These are phyloP conservation scores for Arctocebus calabarensis DNA, from an alignment of 2,797 vertebrate species.

Conservation along the genomic window DNA sequence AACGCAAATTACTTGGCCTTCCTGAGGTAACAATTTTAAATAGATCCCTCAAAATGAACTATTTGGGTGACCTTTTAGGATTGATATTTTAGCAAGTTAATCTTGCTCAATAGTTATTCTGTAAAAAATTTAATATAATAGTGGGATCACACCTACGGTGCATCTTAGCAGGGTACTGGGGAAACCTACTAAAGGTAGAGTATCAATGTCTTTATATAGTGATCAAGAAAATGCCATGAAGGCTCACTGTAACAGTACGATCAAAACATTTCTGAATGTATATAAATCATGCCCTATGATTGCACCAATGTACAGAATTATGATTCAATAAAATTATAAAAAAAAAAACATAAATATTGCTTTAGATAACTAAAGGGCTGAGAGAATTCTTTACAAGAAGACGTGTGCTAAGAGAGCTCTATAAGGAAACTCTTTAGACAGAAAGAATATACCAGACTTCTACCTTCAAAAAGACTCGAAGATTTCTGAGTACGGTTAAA, in stretches of 20 bases:
- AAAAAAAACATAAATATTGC: background rate
- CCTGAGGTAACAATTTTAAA: conserved; percentile 92
- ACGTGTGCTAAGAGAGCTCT: background rate
- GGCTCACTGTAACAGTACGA: too few relatives aligned
- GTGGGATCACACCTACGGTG: too few relatives aligned
- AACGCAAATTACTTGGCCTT: conserved; percentile 95
- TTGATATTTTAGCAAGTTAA: conserved; percentile 47
- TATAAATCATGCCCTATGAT: too few relatives aligned
- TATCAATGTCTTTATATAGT: too few relatives aligned
- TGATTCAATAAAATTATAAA: too few relatives aligned
- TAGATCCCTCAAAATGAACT: conserved; percentile 57
- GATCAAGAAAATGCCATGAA: too few relatives aligned
- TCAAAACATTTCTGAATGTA: too few relatives aligned
- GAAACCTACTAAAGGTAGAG: too few relatives aligned
- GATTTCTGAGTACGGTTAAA: background rate
- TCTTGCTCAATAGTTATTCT: conserved; percentile 49
- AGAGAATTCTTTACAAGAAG: background rate
- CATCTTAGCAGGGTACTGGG: too few relatives aligned
- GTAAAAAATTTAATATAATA: conserved; percentile 30
- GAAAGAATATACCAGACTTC: background rate
- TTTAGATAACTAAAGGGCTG: background rate
- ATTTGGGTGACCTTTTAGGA: conserved; percentile 60
- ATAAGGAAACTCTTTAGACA: background rate
- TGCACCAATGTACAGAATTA: too few relatives aligned
- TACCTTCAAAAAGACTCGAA: background rate